phyloP scores from a whole-genome alignment of 1,140 invertebrate species.

The Penaeus japonicus region DNA sequence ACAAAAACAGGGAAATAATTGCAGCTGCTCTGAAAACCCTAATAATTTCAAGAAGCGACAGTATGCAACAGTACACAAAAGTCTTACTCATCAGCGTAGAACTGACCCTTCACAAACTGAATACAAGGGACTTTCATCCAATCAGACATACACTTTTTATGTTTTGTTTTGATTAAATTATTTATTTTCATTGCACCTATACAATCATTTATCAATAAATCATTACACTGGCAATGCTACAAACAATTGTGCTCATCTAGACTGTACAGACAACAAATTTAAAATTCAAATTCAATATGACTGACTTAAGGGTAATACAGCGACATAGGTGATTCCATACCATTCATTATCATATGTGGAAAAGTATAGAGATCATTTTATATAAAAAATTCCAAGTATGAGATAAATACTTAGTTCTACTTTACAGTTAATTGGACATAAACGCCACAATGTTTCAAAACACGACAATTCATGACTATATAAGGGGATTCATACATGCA shows the following conservation, averaged over 20 bases:
- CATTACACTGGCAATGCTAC: conserved; percentile 41
- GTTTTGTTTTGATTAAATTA: conserved; percentile 40
- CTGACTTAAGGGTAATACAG: conserved; percentile 47
- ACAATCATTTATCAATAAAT: conserved; percentile 41
- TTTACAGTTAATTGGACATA: conserved; percentile 48
- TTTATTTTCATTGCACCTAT: conserved; percentile 45
- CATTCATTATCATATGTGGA: conserved; percentile 44
- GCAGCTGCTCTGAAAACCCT: conserved; percentile 45
- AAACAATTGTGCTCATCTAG: conserved; percentile 38
- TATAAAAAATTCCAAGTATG: conserved; percentile 47
- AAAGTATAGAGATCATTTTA: conserved; percentile 53
- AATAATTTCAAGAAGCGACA: conserved; percentile 35
- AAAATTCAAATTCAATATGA: conserved; percentile 39
- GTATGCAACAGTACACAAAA: conserved; percentile 34
- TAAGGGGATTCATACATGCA: conserved; percentile 29
- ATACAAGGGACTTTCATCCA: conserved; percentile 38
- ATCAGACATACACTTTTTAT: conserved; percentile 38
- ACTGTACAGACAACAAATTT: conserved; percentile 50
- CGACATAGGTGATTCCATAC: conserved; percentile 39
- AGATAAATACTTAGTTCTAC: conserved; percentile 45
- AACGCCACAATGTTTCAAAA: conserved; percentile 25
- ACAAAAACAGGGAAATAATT: conserved; percentile 48
- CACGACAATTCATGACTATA: conserved; percentile 33
- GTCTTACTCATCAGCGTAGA: not conserved
- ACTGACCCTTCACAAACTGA: conserved; percentile 20